A percentile compares a stretch with the other conserved stretches of the same genome.
These are phyloP conservation scores for Pseudomyrmex dendroicus DNA, from an alignment of 1,140 invertebrate genomes.

Conservation along the genomic window DNA sequence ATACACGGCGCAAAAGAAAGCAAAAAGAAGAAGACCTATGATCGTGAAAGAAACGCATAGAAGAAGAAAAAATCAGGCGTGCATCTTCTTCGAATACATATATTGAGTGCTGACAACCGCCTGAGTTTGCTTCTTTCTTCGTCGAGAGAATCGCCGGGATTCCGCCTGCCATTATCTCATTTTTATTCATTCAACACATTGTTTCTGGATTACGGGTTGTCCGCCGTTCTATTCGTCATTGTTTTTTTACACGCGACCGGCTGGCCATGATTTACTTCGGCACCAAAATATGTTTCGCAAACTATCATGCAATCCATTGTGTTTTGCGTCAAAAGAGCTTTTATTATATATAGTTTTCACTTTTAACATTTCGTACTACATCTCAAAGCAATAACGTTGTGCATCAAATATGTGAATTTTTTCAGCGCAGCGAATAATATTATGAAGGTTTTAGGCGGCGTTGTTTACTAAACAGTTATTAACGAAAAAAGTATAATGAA, in stretches of 20 bases:
- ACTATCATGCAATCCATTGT: slow-evolving; percentile 47
- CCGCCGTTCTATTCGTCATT: slow-evolving; percentile 74
- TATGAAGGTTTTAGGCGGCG: too few species aligned
- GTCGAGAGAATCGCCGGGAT: slow-evolving; percentile 33
- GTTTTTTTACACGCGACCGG: slow-evolving; percentile 53
- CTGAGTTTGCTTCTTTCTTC: slow-evolving; percentile 34
- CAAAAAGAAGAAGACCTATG: not conserved
- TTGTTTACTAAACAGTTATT: too few species aligned
- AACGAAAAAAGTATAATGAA: too few species aligned
- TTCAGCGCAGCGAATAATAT: not conserved
- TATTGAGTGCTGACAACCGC: slow-evolving; percentile 54
- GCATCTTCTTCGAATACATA: slow-evolving; percentile 47
- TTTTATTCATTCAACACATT: slow-evolving; percentile 77
- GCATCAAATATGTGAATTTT: not conserved
- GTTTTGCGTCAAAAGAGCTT: slow-evolving; percentile 50
- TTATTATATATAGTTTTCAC: slow-evolving; percentile 59
- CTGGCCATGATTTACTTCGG: slow-evolving; percentile 60
- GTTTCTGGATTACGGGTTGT: slow-evolving; percentile 76
- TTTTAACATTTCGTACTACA: slow-evolving; percentile 29
- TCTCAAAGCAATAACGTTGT: not conserved
- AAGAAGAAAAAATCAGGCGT: not conserved
- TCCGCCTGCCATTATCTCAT: slow-evolving; percentile 72
- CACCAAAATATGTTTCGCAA: slow-evolving; percentile 64
- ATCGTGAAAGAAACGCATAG: slow-evolving; percentile 12
- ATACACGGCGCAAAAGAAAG: slow-evolving; percentile 5